Conservation (phyloP, 2,113 vertebrate species). For the Oryzias celebensis region DNA sequence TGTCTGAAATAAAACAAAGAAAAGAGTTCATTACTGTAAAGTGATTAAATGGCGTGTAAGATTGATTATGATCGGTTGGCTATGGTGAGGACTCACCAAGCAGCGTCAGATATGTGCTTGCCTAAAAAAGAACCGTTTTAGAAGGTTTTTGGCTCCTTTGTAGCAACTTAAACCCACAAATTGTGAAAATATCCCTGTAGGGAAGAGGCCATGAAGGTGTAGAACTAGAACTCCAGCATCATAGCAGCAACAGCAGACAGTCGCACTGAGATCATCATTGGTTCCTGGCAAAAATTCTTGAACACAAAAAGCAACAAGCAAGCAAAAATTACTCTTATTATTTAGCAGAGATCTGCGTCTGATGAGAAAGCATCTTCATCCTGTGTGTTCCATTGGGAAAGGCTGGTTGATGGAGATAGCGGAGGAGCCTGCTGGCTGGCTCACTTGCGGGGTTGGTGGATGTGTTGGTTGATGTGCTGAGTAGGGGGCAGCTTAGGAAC, state of each 20-base stretch:
- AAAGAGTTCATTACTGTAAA: constrained; percentile 21
- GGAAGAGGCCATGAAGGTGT: constrained; percentile 29
- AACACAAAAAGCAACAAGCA: constrained; percentile 15
- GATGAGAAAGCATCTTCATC: constrained; percentile 46
- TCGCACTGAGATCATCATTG: constrained; percentile 6
- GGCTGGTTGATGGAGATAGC: constrained; percentile 57
- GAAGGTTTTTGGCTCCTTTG: constrained; percentile 5
- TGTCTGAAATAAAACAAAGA: constrained; percentile 28
- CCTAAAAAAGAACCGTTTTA: constrained; percentile 13
- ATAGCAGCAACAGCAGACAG: constrained; percentile 22
- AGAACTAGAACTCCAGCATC: constrained; percentile 29
- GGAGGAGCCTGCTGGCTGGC: constrained; percentile 28
- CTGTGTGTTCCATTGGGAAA: constrained; percentile 52
- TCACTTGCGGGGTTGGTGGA: constrained; percentile 99
- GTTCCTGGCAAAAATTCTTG: constrained; percentile 21
- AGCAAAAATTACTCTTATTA: constrained; percentile 30
- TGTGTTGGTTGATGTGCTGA: constrained; percentile 88
- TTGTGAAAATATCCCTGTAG: constrained; percentile 4
- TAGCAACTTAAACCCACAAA: constrained; percentile 34
- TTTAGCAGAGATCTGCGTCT: constrained; percentile 46
- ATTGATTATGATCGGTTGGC: constrained; percentile 34
- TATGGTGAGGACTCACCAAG: constrained; percentile 26
- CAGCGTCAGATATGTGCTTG: constrained; percentile 39
- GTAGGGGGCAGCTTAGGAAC: constrained; percentile 84
- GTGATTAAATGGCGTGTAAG: constrained; percentile 30